A percentile compares a stretch with the other conserved stretches of the same genome.
Conservation (phyloP, 35 echinoderm and acorn worm species). For the Eucidaris tribuloides region DNA sequence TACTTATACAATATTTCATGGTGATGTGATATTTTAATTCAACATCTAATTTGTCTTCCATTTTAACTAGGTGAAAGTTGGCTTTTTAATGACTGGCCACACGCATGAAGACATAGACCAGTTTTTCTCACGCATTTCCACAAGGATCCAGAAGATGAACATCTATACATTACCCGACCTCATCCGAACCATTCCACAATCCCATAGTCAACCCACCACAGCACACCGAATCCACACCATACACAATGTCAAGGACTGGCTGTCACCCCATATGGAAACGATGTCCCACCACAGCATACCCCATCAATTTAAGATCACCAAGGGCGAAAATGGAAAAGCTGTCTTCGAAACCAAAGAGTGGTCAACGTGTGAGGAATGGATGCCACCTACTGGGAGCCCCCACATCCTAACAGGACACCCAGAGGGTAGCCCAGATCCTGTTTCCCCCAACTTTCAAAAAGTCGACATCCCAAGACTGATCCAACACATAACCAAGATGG, state of each 20-base stretch:
- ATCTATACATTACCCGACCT: neutral
- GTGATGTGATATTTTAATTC: too few species aligned
- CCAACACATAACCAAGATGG: neutral
- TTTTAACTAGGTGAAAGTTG: neutral
- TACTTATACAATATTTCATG: too few species aligned
- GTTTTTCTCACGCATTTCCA: slow-evolving; percentile 11
- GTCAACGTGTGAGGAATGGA: slow-evolving; percentile 21
- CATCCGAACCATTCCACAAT: neutral
- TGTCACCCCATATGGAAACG: neutral
- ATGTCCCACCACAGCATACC: slow-evolving; percentile 19
- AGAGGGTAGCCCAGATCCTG: neutral
- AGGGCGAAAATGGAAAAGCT: neutral
- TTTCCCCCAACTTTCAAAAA: neutral
- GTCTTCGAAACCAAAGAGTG: neutral
- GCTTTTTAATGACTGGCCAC: slow-evolving; percentile 35
- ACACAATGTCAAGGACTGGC: slow-evolving; percentile 1
- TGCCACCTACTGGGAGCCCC: neutral
- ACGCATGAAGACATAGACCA: slow-evolving; percentile 44
- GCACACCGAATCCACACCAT: neutral
- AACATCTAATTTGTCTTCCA: neutral
- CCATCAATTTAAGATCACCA: neutral
- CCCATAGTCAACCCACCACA: neutral
- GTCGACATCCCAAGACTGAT: neutral
- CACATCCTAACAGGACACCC: neutral
- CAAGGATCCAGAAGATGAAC: neutral